Conservation (phyloP, 2,888 invertebrate genomes). For the Taphrorychus bicolor region DNA sequence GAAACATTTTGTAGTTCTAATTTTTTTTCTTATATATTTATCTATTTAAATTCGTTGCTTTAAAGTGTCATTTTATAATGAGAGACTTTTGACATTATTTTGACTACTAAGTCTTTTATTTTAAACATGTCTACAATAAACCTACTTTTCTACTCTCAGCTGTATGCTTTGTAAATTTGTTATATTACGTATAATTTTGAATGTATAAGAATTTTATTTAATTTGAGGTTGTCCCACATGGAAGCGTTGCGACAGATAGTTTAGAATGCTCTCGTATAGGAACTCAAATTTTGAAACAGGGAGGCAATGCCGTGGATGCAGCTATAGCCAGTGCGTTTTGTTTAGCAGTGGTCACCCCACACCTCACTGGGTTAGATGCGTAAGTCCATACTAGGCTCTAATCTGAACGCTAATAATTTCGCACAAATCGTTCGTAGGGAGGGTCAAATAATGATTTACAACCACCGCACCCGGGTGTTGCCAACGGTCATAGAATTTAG, state of each 20-base stretch:
- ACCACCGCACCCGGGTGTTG: slow-evolving; percentile 65
- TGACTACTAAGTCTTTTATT: too few relatives aligned
- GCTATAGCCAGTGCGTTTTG: slow-evolving; percentile 77
- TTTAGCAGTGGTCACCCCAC: slow-evolving; percentile 74
- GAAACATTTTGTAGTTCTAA: too few relatives aligned
- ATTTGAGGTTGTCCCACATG: slow-evolving; percentile 73
- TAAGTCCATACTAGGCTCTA: slow-evolving; percentile 56
- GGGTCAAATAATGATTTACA: slow-evolving; percentile 76
- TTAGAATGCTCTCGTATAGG: slow-evolving; percentile 76
- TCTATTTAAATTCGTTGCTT: too few relatives aligned
- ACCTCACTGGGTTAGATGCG: slow-evolving; percentile 80
- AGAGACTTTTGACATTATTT: too few relatives aligned
- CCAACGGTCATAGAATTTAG: slow-evolving; percentile 68
- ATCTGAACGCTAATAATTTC: too few relatives aligned
- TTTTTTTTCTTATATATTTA: too few relatives aligned
- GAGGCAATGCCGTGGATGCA: slow-evolving; percentile 81
- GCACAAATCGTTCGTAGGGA: slow-evolving; percentile 64
- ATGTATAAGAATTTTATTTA: not conserved
- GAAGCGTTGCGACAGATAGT: slow-evolving; percentile 76
- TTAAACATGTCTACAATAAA: too few relatives aligned
- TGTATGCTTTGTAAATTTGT: too few relatives aligned
- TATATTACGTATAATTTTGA: too few relatives aligned
- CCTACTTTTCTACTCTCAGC: too few relatives aligned
- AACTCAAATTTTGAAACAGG: slow-evolving; percentile 69
- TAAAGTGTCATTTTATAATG: too few relatives aligned